Conservation (phyloP, 2,888 invertebrate genomes). For the Disparrhopalites patrizii region DNA sequence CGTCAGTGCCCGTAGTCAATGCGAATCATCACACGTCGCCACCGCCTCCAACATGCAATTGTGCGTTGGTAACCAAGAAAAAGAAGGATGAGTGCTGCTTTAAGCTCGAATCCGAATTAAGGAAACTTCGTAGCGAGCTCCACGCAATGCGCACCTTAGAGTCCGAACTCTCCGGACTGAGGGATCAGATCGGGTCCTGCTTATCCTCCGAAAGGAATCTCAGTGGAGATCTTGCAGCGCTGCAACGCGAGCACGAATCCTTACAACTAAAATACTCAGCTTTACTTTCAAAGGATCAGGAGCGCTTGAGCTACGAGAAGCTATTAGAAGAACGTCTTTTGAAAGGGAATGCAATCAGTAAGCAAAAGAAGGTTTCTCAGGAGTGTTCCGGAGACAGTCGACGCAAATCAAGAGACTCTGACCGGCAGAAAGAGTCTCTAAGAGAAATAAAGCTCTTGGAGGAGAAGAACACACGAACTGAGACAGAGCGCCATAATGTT, state of each 20-base stretch:
- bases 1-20: conserved; percentile 6
- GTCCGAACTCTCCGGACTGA: conserved; percentile 43
- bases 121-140: conserved; percentile 47
- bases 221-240: conserved; percentile 46
- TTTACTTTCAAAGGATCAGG: conserved; percentile 47
- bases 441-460: conserved; percentile 44
- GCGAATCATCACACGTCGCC: conserved; percentile 15
- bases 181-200: conserved; percentile 46
- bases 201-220: conserved; percentile 48
- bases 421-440: conserved; percentile 46
- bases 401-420: conserved; percentile 46
- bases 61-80: conserved; percentile 36
- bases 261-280: conserved; percentile 48
- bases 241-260: conserved; percentile 48
- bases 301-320: conserved; percentile 47
- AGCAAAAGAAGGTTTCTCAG: conserved; percentile 47
- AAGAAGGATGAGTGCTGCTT: conserved; percentile 47
- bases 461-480: conserved; percentile 45
- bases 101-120: conserved; percentile 46
- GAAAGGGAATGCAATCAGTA: conserved; percentile 47
- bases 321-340: conserved; percentile 46
- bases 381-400: conserved; percentile 48
- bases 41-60: conserved; percentile 27
- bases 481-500: conserved; percentile 47
- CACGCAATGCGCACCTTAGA: conserved; percentile 45